These are phyloP conservation scores for Petrocephalus sullivani DNA, from an alignment of 2,797 vertebrate species.

Conservation along the genomic window DNA sequence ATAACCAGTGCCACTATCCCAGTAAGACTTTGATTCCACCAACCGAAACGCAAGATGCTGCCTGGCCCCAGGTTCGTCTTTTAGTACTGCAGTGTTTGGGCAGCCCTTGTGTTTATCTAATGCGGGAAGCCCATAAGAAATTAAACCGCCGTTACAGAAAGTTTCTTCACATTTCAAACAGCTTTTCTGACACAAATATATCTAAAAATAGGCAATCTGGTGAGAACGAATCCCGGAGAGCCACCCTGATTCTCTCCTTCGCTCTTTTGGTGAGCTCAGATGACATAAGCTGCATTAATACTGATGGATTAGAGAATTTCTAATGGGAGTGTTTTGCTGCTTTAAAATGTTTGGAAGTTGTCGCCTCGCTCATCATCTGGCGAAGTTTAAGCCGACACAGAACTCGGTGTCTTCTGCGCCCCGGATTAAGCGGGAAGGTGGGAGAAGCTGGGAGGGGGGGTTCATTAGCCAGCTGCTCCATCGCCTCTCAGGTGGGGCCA, in stretches of 20 bases:
- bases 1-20: background rate
- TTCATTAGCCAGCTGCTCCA: background rate
- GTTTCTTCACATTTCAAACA: background rate
- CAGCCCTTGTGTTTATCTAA: background rate
- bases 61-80: background rate
- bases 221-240: constrained; percentile 22
- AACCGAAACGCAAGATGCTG: background rate
- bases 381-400: constrained; percentile 12
- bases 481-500: background rate
- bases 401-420: background rate
- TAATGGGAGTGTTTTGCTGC: constrained; percentile 24
- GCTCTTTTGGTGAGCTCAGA: constrained; percentile 19
- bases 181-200: background rate
- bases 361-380: constrained; percentile 16
- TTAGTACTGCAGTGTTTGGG: background rate
- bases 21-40: background rate
- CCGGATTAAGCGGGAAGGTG: background rate
- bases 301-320: constrained; percentile 26
- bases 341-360: constrained; percentile 17
- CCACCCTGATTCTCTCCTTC: background rate
- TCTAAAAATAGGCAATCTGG: constrained; percentile 15
- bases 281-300: constrained; percentile 36
- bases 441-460: background rate
- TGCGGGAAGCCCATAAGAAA: background rate
- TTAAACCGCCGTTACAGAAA: background rate